Base-by-base conservation (phyloP, 2,888 invertebrate genomes). In the Hypolimnas misippus region DNA sequence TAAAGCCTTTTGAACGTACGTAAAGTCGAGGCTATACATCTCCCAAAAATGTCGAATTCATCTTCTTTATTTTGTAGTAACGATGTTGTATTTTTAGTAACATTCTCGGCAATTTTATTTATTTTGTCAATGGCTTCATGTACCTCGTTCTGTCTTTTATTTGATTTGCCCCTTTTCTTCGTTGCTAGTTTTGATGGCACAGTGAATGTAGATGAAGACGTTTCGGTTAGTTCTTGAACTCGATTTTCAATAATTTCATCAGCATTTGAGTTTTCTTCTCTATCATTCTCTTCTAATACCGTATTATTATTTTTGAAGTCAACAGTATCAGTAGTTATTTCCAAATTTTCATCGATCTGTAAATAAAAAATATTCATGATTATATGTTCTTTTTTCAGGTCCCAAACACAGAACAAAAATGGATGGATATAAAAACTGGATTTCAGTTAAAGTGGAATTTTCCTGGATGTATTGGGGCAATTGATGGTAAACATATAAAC, bases 41-140 rank as follows among this genome's bases (percentile, higher is more conserved):
- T 25, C 25, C 25, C 29, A 14, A 50, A 50, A 50, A 21, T 50
- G 14, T 29, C 49, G 38, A 38, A 38, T 38, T 38, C 38, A 38
- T 38, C 38, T 14, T 50, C 21, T 50, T 50, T 50, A 50, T 50
- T 50, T 50, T 50, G 21, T n/a, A 57, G 16, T 49, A 57, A 57
- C 14, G 14, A 57, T 49, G 46, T 49, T 19, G 50, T 57, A 21
- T 12, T 57, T 16, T 57, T 49, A 19, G 38, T 49, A 57, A 57
- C 38, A 50, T 50, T 50, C 25, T 50, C 25, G 19, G 46, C 46
- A 46, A 46, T 46, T 17, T 46, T 46, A 46, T 46, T 19, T 17
- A 46, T 46, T 46, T 21, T 46, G 6, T 46, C 17, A 46, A 46
- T 21, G 12, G 17, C 17, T 17, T 21, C 12, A 46, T 46, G 12